A percentile compares a stretch with the other conserved stretches of the same genome.
phyloP scores from a whole-genome alignment of 2,113 vertebrate species.

The Aegithalos caudatus region DNA sequence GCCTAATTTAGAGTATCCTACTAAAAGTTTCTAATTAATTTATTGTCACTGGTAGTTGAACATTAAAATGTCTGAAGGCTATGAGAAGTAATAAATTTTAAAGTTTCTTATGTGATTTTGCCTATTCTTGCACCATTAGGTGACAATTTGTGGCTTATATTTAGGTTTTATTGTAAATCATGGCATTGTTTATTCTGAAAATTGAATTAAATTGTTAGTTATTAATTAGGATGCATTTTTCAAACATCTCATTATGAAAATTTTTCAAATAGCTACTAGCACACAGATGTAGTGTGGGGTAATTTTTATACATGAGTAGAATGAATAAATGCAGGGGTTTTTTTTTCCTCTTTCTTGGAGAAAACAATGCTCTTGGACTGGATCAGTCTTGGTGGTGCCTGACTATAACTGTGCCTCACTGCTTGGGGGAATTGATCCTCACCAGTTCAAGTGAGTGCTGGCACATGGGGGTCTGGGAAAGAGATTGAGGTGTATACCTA shows the following conservation, averaged over 20 bases:
- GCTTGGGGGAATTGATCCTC: neutral
- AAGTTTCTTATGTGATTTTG: slow-evolving; percentile 14
- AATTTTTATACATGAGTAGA: neutral
- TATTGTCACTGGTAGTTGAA: slow-evolving; percentile 41
- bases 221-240: slow-evolving; percentile 30
- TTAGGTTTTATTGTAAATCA: slow-evolving; percentile 47
- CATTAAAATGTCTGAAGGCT: slow-evolving; percentile 57
- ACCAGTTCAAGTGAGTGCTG: neutral
- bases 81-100: slow-evolving; percentile 57
- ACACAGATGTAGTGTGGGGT: neutral
- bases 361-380: neutral
- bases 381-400: neutral
- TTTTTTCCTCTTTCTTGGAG: neutral
- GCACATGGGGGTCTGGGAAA: neutral
- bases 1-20: slow-evolving; percentile 56
- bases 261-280: neutral
- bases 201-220: neutral
- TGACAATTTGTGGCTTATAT: slow-evolving; percentile 9
- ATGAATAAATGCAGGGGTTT: fast-evolving
- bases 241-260: neutral
- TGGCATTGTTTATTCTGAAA: slow-evolving; percentile 22
- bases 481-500: neutral
- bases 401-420: neutral
- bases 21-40: slow-evolving; percentile 63
- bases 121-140: neutral